Conservation (phyloP, 1,140 invertebrate species). For the Galleria mellonella region DNA sequence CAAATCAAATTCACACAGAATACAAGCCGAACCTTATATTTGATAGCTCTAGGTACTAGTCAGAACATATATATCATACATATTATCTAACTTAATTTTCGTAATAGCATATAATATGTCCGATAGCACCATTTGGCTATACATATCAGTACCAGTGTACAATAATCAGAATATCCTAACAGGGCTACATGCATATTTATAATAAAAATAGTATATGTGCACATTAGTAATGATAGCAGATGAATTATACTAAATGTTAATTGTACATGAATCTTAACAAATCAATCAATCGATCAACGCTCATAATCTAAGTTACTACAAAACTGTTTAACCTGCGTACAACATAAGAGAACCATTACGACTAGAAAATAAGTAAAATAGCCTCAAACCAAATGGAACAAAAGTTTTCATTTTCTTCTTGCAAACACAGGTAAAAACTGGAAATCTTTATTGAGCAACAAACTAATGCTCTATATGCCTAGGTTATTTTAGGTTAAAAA, state of each 20-base stretch:
- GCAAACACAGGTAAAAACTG: no score
- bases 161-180: not conserved
- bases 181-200: not conserved
- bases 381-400: slow-evolving; percentile 38
- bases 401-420: slow-evolving; percentile 5
- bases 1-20: slow-evolving; percentile 46
- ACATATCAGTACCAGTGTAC: slow-evolving; percentile 6
- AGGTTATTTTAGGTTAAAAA: slow-evolving; percentile 2
- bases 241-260: slow-evolving; percentile 12
- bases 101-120: slow-evolving; percentile 9
- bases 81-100: not conserved
- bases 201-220: slow-evolving; percentile 1
- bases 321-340: slow-evolving; percentile 16
- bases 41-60: slow-evolving; percentile 8
- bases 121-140: slow-evolving; percentile 14
- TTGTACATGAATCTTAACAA: slow-evolving; percentile 1
- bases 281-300: slow-evolving; percentile 11
- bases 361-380: slow-evolving; percentile 33
- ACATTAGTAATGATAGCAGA: slow-evolving; percentile 24
- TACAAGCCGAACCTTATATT: slow-evolving; percentile 31
- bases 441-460: no score
- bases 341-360: slow-evolving; percentile 29
- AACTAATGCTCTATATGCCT: no score
- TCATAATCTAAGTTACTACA: slow-evolving; percentile 11
- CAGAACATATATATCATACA: slow-evolving; percentile 4